Conservation (phyloP, 1,140 invertebrate species). For the Cherax quadricarinatus region DNA sequence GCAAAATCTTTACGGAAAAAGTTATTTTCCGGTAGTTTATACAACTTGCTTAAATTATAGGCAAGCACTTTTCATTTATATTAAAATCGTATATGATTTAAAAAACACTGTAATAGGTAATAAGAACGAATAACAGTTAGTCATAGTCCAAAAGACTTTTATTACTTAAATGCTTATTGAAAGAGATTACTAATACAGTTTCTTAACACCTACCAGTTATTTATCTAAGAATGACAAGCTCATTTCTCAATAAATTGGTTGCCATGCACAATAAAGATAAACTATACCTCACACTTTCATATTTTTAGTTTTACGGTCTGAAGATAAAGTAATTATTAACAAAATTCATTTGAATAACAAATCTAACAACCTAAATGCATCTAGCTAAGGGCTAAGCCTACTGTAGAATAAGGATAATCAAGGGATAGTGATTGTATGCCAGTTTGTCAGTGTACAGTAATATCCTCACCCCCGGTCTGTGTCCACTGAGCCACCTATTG, state of each 20-base stretch:
- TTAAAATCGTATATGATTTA: no score
- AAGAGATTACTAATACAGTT: not conserved
- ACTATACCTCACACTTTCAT: not conserved
- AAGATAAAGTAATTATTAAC: not conserved
- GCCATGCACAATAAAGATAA: not conserved
- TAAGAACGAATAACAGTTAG: no score
- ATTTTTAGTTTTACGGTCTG: not conserved
- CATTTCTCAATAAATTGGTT: not conserved
- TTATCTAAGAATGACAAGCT: not conserved
- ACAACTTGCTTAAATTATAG: no score
- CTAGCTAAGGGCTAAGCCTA: conserved; percentile 43
- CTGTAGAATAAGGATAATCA: conserved; percentile 15
- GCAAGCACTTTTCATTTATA: no score
- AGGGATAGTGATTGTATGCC: not conserved
- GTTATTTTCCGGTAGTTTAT: no score
- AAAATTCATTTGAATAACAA: not conserved
- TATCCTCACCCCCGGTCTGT: conserved; percentile 20
- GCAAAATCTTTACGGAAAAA: no score
- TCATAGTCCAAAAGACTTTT: no score
- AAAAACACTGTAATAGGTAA: no score
- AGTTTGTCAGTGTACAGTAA: not conserved
- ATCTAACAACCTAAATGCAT: conserved; percentile 15
- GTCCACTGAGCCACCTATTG: conserved; percentile 14
- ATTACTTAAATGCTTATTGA: no score
- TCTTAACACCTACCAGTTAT: not conserved